These are phyloP conservation scores for Phataginus tetradactyla DNA, from an alignment of 2,797 vertebrate genomes.

Conservation along the genomic window DNA sequence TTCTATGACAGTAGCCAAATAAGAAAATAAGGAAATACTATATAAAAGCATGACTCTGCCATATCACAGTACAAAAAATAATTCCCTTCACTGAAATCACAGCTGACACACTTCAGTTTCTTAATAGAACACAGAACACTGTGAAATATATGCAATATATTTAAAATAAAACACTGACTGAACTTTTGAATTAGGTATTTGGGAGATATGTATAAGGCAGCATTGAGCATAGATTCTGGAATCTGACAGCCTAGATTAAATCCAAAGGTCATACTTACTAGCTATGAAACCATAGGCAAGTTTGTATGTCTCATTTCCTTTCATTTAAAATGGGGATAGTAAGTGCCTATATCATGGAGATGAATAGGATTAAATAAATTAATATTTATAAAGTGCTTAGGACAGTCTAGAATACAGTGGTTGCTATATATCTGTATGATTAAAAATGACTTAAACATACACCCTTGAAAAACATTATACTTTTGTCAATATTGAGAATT, in stretches of 20 bases:
- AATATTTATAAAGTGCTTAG: background rate
- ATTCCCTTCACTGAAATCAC: background rate
- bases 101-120: background rate
- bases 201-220: background rate
- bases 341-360: background rate
- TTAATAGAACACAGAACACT: background rate
- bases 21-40: conserved; percentile 47
- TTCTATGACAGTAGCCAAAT: conserved; percentile 56
- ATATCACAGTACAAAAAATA: conserved; percentile 3
- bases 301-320: background rate
- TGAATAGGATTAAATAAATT: background rate
- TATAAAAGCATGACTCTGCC: conserved; percentile 10
- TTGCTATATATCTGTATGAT: background rate
- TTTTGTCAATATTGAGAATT: background rate
- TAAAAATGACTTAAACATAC: background rate
- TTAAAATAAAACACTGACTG: background rate
- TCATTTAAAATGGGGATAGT: background rate
- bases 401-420: background rate
- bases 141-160: background rate
- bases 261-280: background rate
- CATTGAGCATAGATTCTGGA: background rate
- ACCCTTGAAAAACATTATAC: background rate
- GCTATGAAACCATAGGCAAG: background rate
- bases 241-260: background rate
- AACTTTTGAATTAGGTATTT: background rate